phyloP scores from a whole-genome alignment of 2,113 vertebrate species.

The Phycodurus eques region DNA sequence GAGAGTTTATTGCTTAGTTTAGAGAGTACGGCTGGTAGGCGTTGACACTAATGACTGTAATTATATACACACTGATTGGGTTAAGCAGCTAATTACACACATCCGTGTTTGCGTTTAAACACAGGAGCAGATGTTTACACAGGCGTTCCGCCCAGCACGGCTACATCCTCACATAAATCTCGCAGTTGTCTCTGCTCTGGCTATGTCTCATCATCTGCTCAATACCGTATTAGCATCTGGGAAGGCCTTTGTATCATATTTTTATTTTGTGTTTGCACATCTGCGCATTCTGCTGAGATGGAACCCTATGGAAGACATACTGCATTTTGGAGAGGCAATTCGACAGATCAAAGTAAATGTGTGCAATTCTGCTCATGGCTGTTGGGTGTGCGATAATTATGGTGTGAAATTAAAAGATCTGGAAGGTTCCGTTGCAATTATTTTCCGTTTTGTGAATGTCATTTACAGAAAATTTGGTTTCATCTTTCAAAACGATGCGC shows the following conservation, averaged over 20 bases:
- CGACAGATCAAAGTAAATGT: conserved; percentile 54
- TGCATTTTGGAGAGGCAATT: conserved; percentile 30
- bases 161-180: conserved; percentile 65
- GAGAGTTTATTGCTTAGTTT: conserved; percentile 64
- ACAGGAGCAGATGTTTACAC: conserved; percentile 68
- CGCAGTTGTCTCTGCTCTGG: conserved; percentile 55
- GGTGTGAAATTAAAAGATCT: conserved; percentile 66
- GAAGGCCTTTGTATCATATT: conserved; percentile 59
- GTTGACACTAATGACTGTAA: conserved; percentile 72
- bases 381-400: conserved; percentile 54
- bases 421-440: conserved; percentile 62
- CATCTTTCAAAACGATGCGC: conserved; percentile 34
- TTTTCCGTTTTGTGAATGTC: conserved; percentile 52
- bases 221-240: conserved; percentile 57
- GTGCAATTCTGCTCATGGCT: conserved; percentile 48
- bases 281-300: conserved; percentile 6
- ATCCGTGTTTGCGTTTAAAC: conserved; percentile 62
- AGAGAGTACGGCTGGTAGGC: conserved; percentile 63
- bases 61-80: conserved; percentile 72
- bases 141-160: conserved; percentile 52
- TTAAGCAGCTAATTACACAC: conserved; percentile 72
- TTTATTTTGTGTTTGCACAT: conserved; percentile 38
- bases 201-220: conserved; percentile 61
- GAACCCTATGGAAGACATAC: conserved; percentile 22
- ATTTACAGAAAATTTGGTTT: conserved; percentile 54